phyloP scores from a whole-genome alignment of 2,888 invertebrate genomes.

The Pristionchus fissidentatus region DNA sequence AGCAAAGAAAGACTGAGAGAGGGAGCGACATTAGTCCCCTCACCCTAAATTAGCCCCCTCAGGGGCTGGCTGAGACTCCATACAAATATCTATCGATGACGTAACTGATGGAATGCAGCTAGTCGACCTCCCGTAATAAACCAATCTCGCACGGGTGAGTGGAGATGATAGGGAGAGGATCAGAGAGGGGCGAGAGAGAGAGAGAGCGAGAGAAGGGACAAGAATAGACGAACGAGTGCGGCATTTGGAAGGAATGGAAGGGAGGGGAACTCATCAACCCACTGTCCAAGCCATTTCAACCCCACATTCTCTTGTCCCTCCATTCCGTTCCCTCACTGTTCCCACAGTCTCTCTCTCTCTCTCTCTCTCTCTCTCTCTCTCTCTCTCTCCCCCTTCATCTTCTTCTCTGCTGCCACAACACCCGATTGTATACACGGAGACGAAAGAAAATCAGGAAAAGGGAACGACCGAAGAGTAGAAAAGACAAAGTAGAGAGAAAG shows the following conservation, averaged over 20 bases:
- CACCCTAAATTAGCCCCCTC: neutral
- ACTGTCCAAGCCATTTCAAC: neutral
- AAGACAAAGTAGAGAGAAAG: constrained; percentile 1
- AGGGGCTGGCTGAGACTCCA: neutral
- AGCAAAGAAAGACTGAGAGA: neutral
- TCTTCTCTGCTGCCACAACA: constrained; percentile 12
- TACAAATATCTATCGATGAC: neutral
- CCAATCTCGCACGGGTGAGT: constrained; percentile 27
- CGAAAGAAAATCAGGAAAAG: constrained; percentile 16
- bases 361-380: constrained; percentile 32
- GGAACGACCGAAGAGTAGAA: neutral
- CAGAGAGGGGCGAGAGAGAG: neutral
- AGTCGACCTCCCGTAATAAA: neutral
- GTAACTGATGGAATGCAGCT: neutral
- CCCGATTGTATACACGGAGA: constrained; percentile 35
- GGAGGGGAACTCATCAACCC: neutral
- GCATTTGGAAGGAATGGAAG: neutral
- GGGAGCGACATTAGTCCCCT: neutral
- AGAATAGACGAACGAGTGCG: neutral
- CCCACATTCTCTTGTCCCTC: neutral
- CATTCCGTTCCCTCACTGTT: neutral
- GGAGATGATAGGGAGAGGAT: neutral
- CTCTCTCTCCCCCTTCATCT: neutral
- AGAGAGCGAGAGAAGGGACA: neutral
- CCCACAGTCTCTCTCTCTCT: too few relatives aligned